Percentiles rank a stretch among this genome's conserved stretches.
phyloP scores from a whole-genome alignment of 2,888 invertebrate species.

The Synanthedon myopaeformis region DNA sequence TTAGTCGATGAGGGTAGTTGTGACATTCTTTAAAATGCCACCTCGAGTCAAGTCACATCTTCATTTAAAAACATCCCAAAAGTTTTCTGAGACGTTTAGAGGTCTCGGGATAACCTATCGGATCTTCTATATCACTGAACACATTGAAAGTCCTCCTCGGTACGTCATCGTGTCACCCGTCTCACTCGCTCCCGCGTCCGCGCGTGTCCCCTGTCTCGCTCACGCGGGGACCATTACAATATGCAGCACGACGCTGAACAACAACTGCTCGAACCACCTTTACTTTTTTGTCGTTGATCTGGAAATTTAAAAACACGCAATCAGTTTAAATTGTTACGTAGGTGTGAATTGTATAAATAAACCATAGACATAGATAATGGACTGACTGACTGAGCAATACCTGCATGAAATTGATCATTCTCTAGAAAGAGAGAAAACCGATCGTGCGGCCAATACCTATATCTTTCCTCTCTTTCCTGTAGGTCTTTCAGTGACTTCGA shows the following conservation, averaged over 20 bases:
- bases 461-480: no score
- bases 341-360: no score
- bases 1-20: no score
- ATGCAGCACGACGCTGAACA: slow-evolving; percentile 94
- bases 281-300: slow-evolving; percentile 97
- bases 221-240: slow-evolving; percentile 75
- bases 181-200: slow-evolving; percentile 26
- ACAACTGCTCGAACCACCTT: slow-evolving; percentile 95
- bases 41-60: slow-evolving; percentile 4
- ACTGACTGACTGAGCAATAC: no score
- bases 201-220: slow-evolving; percentile 24
- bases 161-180: background rate
- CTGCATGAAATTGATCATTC: no score
- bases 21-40: no score
- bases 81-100: slow-evolving; percentile 13
- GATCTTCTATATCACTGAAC: slow-evolving; percentile 5
- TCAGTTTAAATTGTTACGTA: slow-evolving; percentile 1
- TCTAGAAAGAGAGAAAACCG: no score
- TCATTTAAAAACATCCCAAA: slow-evolving; percentile 50
- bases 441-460: no score
- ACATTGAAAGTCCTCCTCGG: slow-evolving; percentile 3
- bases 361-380: no score
- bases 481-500: no score
- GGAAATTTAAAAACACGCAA: slow-evolving; percentile 48
- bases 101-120: slow-evolving; percentile 15